Evolutionary conservation across 2,888 invertebrate genomes (phyloP), one percentile per base, ranked within the genome.

Genomic region (Leptinotarsa tumamoca): DNA sequence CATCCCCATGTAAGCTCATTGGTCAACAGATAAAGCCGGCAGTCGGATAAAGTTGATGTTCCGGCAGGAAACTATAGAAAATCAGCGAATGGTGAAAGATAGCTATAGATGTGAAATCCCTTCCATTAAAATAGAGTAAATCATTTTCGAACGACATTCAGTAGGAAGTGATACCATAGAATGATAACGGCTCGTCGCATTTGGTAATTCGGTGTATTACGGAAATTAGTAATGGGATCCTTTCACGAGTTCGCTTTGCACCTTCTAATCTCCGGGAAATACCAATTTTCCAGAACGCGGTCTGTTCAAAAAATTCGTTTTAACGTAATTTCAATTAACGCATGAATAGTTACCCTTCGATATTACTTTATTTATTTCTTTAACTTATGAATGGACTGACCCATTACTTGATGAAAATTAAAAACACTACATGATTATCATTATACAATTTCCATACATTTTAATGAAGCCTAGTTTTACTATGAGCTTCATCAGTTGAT

Each of bases 21-120:
- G 63, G 63, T 63, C 63, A 63, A 63, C 63, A 63, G 63, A 63
- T 33, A 33, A 23, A 4, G 23, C 58, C 4, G 23, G 23, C 15
- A 58, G 21, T 14, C 56, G 21, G 21, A 58, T 21, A 58, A 14
- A 58, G 56, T 14, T 54, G 54, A 54, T 18, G 18, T 58, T 58
- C 23, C 13, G 15, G 21, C 15, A 23, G 14, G 14, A 58, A 58
- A 58, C 15, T 10, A 58, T 10, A 15, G 23, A 58, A 21, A 58
- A 58, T 23, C 52, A 52, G 17, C 52, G 52, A 15, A n/a, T n/a
- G 14, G n/a, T 17, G 52, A 52, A 17, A 52, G 52, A 52, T 52
- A 52, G 52, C 52, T 17, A 17, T 17, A 52, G n/a, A 17, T 52
- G 52, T 52, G 52, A 52, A 52, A 52, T n/a, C 52, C 52, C 17